Evolutionary conservation across 2,797 vertebrate species (phyloP), one percentile per base, ranked within the genome.

Genomic region (Garrulus glandarius): DNA sequence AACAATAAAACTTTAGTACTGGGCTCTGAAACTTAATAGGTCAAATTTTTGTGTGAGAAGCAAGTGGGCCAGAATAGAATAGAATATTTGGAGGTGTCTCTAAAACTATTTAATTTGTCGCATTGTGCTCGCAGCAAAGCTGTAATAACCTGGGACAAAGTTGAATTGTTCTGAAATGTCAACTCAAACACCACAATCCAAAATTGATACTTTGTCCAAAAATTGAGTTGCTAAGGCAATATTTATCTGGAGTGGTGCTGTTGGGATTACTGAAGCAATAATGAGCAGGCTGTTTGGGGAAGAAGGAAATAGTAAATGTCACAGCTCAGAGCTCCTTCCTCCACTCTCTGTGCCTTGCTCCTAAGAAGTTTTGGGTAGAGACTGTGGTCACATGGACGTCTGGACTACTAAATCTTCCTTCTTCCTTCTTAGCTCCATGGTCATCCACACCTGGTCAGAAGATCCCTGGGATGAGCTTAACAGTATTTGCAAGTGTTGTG

Each of bases 301-400:
- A 34, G 26, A 34, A 39, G 14, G 29, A 49, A 37, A 16, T 26
- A 44, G 15, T 60, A 17, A 17, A 32, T n/a, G 13, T 47, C 52
- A 34, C 11, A 34, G 26, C 61, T 60, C 50, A 2, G 16, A 36
- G 10, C 52, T 65, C 29, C 67, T 20, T 41, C 50, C 19, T 79
- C 13, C 10, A 1, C 20, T 71, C 0, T 0, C 26, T 59, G 6
- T 55, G 55, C n/a, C 23, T 64, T 21, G 17, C 29, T 59, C n/a
- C 44, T 20, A 0, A 14, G 74, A 17, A 32, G 21, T 64, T 87
- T 20, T 47, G 70, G 21, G 6, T 24, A 6, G 4, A 36, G 64
- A 1, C 32, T 67, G 8, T 65, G 55, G 11, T 78, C 47, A 18
- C 5, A 0, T 5, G 59, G 50, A 11, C 30, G 39, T 43, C 17